Conservation (phyloP, 2,113 vertebrate genomes). For the Trogon surrucura region DNA sequence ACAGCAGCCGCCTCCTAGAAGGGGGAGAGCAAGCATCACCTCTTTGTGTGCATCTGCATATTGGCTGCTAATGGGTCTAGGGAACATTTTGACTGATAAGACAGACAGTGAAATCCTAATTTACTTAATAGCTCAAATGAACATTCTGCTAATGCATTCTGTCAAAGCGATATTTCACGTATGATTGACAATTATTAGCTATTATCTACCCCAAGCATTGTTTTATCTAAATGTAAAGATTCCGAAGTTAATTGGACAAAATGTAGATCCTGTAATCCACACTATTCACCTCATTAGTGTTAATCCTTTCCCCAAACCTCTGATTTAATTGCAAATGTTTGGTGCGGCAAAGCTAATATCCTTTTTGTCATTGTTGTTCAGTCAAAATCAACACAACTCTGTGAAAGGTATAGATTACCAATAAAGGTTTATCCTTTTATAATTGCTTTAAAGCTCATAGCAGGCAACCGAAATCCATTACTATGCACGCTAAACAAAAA, state of each 20-base stretch:
- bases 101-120: not conserved
- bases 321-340: conserved; percentile 74
- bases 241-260: conserved; percentile 66
- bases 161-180: not conserved
- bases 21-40: not conserved
- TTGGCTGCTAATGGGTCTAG: not conserved
- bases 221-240: conserved; percentile 57
- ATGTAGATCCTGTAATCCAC: conserved; percentile 55
- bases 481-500: conserved; percentile 59
- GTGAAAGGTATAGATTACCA: conserved; percentile 73
- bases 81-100: not conserved
- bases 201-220: conserved; percentile 22
- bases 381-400: conserved; percentile 72
- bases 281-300: conserved; percentile 68
- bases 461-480: conserved; percentile 62
- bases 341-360: conserved; percentile 69
- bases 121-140: not conserved
- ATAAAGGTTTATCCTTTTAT: conserved; percentile 71
- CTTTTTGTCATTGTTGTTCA: conserved; percentile 69
- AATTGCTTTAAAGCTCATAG: conserved; percentile 70
- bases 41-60: accelerated
- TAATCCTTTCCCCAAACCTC: conserved; percentile 67
- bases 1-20: not conserved
- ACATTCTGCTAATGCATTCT: not conserved
- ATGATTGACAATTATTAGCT: conserved; percentile 36